Conservation (phyloP, 2,113 vertebrate genomes). For the Cardinalis cardinalis region DNA sequence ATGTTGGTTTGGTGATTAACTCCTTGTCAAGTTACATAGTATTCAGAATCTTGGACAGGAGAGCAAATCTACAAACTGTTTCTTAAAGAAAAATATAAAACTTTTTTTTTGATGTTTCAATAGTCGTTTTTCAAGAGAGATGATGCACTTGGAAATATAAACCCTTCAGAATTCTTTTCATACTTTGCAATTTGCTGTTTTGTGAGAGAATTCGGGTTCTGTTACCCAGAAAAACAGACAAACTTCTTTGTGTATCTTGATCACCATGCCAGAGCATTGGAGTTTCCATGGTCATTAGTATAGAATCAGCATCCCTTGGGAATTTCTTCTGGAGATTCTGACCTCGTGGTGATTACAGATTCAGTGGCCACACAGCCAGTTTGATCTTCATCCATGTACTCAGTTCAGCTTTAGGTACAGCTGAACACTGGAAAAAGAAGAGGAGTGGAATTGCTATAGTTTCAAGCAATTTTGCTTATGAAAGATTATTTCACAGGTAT, state of each 20-base stretch:
- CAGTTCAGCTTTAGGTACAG: background rate
- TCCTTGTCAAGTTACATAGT: background rate
- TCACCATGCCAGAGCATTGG: background rate
- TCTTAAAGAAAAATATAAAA: background rate
- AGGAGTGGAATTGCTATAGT: background rate
- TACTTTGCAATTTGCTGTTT: background rate
- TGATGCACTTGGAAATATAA: background rate
- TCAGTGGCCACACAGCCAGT: background rate
- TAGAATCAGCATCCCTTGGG: background rate
- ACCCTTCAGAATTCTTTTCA: background rate
- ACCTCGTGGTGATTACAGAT: background rate
- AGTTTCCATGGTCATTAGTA: background rate
- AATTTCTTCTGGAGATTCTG: background rate
- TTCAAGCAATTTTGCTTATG: background rate
- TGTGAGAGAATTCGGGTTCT: background rate
- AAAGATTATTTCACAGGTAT: background rate
- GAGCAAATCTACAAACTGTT: background rate
- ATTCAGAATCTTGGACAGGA: background rate
- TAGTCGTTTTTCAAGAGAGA: background rate
- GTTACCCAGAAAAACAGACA: background rate
- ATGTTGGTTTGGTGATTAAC: background rate
- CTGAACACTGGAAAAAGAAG: background rate
- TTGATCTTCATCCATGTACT: background rate
- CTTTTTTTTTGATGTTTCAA: background rate
- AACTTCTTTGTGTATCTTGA: background rate